phyloP scores from a whole-genome alignment of 2,888 invertebrate genomes.

The Drosophila emarginata region DNA sequence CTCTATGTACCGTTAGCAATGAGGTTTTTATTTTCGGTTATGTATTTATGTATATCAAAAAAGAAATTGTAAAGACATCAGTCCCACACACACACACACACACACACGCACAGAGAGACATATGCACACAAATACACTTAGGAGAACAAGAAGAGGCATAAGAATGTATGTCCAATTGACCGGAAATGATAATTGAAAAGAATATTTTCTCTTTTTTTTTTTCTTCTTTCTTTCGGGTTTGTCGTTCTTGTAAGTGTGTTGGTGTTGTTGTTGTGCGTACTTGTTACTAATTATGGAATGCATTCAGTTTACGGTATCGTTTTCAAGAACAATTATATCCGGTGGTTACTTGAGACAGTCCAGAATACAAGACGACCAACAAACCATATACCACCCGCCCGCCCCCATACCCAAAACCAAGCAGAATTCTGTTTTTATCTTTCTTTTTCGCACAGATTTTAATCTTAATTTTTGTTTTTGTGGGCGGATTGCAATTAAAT shows the following conservation, averaged over 20 bases:
- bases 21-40: conserved; percentile 34
- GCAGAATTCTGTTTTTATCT: background rate
- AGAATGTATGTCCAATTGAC: conserved; percentile 45
- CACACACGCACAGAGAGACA: conserved; percentile 7
- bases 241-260: conserved; percentile 26
- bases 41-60: conserved; percentile 40
- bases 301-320: conserved; percentile 69
- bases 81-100: conserved; percentile 16
- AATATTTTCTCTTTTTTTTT: conserved; percentile 55
- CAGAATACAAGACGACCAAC: background rate
- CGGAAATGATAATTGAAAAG: conserved; percentile 76
- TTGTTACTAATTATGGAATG: conserved; percentile 73
- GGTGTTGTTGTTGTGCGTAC: conserved; percentile 27
- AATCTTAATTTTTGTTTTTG: background rate
- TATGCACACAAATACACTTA: background rate
- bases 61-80: conserved; percentile 34
- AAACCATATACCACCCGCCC: background rate
- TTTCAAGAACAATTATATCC: conserved; percentile 72
- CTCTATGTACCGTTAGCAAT: conserved; percentile 50
- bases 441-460: conserved; percentile 27
- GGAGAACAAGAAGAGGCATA: conserved; percentile 2
- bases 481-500: conserved; percentile 9
- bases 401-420: background rate
- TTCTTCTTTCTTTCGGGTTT: conserved; percentile 47
- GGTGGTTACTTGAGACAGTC: conserved; percentile 62